Conservation (phyloP, 1,140 invertebrate genomes). For the Dolichoris vasculosae region DNA sequence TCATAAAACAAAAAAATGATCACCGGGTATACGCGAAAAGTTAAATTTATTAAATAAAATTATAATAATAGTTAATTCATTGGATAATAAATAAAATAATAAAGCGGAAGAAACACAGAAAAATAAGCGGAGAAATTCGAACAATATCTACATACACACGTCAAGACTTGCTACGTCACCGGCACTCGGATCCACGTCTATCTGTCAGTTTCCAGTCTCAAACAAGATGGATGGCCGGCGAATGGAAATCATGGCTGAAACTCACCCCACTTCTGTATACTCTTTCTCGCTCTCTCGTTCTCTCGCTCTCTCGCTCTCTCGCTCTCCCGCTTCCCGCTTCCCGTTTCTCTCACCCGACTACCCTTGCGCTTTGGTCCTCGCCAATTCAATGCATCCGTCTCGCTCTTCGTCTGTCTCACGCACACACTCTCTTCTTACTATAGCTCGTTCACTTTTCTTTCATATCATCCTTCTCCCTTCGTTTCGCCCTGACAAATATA, state of each 20-base stretch:
- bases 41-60: neutral
- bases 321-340: constrained; percentile 24
- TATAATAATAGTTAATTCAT: neutral
- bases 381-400: constrained; percentile 44
- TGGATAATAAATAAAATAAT: constrained; percentile 23
- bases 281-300: constrained; percentile 21
- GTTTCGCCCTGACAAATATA: constrained; percentile 47
- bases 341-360: constrained; percentile 14
- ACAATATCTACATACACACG: constrained; percentile 53
- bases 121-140: constrained; percentile 51
- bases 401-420: constrained; percentile 23
- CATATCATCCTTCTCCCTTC: constrained; percentile 38
- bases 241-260: constrained; percentile 68
- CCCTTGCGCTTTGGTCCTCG: constrained; percentile 23
- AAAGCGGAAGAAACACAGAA: constrained; percentile 19
- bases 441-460: constrained; percentile 32
- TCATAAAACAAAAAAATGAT: neutral
- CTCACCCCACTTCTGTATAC: constrained; percentile 51
- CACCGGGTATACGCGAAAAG: neutral
- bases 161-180: constrained; percentile 73
- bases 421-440: neutral
- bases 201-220: constrained; percentile 76
- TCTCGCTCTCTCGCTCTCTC: constrained; percentile 39
- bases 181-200: constrained; percentile 75
- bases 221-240: constrained; percentile 76